These are phyloP conservation scores for Yponomeuta plumbellus DNA, from an alignment of 2,888 invertebrate species.

Conservation along the genomic window DNA sequence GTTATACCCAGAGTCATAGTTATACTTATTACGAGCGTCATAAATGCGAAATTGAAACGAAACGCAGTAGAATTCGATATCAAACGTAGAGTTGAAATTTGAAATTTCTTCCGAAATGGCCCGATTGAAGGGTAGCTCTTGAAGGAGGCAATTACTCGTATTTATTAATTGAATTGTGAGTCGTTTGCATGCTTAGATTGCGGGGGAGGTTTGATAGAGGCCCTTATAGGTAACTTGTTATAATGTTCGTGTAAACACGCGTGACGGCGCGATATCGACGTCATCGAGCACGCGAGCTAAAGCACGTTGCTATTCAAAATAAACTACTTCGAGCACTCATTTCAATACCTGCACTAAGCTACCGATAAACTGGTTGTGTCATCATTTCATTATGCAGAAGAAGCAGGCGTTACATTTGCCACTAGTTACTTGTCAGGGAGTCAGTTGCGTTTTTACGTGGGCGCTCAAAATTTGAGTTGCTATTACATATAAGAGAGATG, in stretches of 20 bases:
- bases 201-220: conserved; percentile 52
- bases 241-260: conserved; percentile 61
- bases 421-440: too few species aligned
- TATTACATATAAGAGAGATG: too few species aligned
- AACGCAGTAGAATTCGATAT: not conserved
- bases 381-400: too few species aligned
- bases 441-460: too few species aligned
- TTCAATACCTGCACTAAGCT: not conserved
- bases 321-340: not conserved
- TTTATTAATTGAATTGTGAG: conserved; percentile 1
- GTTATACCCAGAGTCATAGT: not conserved
- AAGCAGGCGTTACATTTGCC: too few species aligned
- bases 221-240: conserved; percentile 57
- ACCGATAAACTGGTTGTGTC: too few species aligned
- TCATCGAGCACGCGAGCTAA: conserved; percentile 63
- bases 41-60: not conserved
- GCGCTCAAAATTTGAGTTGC: too few species aligned
- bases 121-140: not conserved
- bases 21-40: not conserved
- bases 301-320: not conserved
- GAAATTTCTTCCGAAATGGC: not conserved
- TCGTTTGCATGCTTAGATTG: conserved; percentile 26
- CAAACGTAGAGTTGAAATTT: not conserved
- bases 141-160: not conserved
- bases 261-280: conserved; percentile 64